A percentile compares a stretch with the other conserved stretches of the same genome.
Conservation (phyloP, 2,113 vertebrate species). For the Rhizomys pruinosus region DNA sequence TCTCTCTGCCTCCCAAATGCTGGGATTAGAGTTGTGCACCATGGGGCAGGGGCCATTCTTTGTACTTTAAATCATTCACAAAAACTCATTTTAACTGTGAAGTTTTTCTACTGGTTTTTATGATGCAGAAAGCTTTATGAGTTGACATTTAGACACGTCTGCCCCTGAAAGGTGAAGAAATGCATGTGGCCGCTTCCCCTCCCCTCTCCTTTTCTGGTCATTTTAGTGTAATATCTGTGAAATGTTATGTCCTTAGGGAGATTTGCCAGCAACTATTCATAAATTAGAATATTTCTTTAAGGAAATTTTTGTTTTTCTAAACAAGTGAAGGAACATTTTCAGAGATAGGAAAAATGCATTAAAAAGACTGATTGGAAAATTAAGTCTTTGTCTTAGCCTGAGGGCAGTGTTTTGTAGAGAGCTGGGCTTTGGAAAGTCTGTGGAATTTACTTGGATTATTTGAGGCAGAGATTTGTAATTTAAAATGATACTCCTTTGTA, state of each 20-base stretch:
- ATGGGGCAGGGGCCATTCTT: not conserved
- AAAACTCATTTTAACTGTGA: not conserved
- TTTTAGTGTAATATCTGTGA: not conserved
- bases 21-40: too few species aligned
- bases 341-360: not conserved
- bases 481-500: constrained; percentile 59
- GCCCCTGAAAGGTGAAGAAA: not conserved
- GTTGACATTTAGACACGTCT: not conserved
- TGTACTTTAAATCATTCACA: not conserved
- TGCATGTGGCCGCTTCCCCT: not conserved
- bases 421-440: constrained; percentile 56
- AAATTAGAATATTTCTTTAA: constrained; percentile 47
- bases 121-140: not conserved
- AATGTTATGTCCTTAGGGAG: not conserved
- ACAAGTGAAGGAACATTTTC: constrained; percentile 23
- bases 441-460: constrained; percentile 70
- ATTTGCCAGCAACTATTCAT: constrained; percentile 11
- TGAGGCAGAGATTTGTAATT: constrained; percentile 65
- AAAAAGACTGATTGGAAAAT: constrained; percentile 51
- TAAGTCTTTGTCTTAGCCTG: constrained; percentile 69
- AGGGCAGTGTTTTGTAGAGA: constrained; percentile 46
- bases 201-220: not conserved
- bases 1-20: not conserved
- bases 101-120: not conserved
- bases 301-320: constrained; percentile 49